Evolutionary conservation across 1,140 invertebrate genomes (phyloP), one percentile per base, ranked within the genome.

Genomic region (Campoletis sonorensis): DNA sequence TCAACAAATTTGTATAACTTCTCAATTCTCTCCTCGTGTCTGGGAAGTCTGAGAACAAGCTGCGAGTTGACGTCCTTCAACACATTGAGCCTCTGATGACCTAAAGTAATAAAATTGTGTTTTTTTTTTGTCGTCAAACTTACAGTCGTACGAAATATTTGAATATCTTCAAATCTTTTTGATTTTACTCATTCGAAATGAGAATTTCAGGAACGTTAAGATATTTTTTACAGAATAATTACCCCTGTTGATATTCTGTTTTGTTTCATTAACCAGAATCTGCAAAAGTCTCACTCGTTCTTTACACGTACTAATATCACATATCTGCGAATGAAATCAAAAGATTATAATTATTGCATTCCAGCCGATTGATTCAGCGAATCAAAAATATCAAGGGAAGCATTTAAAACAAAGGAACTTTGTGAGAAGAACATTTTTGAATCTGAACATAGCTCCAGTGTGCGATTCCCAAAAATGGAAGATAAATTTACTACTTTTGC

Each of bases 221-320:
- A 33, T 58, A 33, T 33, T 2, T 82, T 11, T 30, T 58, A 4
- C 18, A n/a, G 1, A n/a, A 58, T 1, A 80, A 79, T 88, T 93
- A 91, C 94, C 94, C 86, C 89, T 90, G 79, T 89, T 90, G 86
- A 95, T 93, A 85, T 91, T 94, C 82, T 93, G 93, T 82, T 92
- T 93, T 82, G 94, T 94, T 85, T 95, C 94, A 81, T 94, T 93
- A 54, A 96, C 93, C 2, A 95, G 89, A 67, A 94, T 88, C 82
- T 94, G 93, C 10, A 96, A 87, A 27, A 95, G 89, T 83, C 93
- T 93, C 51, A 95, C 90, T 86, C 93, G 93, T 86, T 96, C 95
- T 86, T 93, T 93, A 79, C 92, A 94, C 82, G 92, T 92, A 86
- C 94, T 94, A 79, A 95, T 94, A 91, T 96, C 94, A 86, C 93